phyloP scores from a whole-genome alignment of 2,888 invertebrate species.

The Caenorhabditis sp. region DNA sequence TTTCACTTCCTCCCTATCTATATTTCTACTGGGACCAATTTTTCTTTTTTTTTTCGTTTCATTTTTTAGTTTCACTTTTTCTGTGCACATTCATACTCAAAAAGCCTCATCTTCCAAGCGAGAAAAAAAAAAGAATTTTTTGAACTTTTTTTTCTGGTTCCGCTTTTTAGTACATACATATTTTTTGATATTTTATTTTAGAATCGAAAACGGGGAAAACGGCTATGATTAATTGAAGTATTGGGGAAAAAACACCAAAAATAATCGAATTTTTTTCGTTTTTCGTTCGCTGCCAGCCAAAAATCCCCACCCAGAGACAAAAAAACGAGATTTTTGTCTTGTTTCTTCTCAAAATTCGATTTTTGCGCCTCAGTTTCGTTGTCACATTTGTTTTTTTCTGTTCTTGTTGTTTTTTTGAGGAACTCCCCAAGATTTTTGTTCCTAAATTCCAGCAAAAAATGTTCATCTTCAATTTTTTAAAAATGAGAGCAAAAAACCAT shows the following conservation, averaged over 20 bases:
- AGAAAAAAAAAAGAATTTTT: not conserved
- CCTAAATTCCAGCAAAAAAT: not conserved
- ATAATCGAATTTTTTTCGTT: slow-evolving; percentile 1
- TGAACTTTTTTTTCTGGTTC: not conserved
- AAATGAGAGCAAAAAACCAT: no score
- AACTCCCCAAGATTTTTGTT: no score
- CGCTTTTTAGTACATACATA: no score
- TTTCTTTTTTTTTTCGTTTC: not conserved
- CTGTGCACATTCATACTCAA: not conserved
- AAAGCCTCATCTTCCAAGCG: not conserved
- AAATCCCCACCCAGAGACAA: not conserved
- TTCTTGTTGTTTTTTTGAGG: no score
- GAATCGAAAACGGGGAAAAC: no score
- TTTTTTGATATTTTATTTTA: no score
- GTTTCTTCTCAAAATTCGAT: not conserved
- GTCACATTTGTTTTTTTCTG: no score
- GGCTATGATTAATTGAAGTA: not conserved
- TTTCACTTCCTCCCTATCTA: not conserved
- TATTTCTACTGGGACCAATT: not conserved
- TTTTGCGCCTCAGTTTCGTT: not conserved
- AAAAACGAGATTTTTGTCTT: not conserved
- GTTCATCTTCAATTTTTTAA: not conserved
- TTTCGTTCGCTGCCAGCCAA: not conserved
- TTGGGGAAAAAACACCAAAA: not conserved
- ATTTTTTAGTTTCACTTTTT: not conserved